phyloP scores from a whole-genome alignment of 2,888 invertebrate species.

The Eristalis pertinax region DNA sequence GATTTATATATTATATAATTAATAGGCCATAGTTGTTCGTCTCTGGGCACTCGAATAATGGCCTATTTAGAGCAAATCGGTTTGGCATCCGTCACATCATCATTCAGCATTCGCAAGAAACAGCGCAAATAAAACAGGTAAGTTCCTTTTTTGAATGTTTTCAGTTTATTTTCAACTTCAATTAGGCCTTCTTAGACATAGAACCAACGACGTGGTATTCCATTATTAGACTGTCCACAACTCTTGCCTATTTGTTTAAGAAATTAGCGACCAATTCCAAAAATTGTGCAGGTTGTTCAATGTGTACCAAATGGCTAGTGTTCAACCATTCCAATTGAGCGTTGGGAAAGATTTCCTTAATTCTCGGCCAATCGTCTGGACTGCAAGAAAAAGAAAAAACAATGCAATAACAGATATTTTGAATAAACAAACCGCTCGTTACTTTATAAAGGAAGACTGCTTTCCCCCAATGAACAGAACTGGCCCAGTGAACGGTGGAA shows the following conservation, averaged over 20 bases:
- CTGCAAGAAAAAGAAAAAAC: conserved; percentile 75
- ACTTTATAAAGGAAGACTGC: conserved; percentile 91
- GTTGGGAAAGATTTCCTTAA: conserved; percentile 86
- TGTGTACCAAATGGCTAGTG: conserved; percentile 97
- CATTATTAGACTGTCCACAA: not conserved
- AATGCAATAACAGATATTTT: not conserved
- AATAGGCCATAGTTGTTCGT: too few relatives aligned
- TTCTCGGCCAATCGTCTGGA: conserved; percentile 83
- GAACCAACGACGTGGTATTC: not conserved
- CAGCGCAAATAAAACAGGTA: too few relatives aligned
- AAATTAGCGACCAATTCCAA: conserved; percentile 81
- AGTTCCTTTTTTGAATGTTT: not conserved
- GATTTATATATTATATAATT: too few relatives aligned
- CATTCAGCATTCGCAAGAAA: too few relatives aligned
- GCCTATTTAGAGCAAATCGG: too few relatives aligned
- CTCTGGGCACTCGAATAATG: too few relatives aligned
- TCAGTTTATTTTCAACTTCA: not conserved
- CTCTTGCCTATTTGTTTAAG: conserved; percentile 74
- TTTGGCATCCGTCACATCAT: too few relatives aligned
- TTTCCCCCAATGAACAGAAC: conserved; percentile 92
- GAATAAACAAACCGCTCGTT: conserved; percentile 72
- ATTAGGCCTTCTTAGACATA: too few relatives aligned
- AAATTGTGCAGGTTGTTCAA: conserved; percentile 89
- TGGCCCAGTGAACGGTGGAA: conserved; percentile 83
- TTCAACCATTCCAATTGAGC: conserved; percentile 83